A percentile compares a stretch with the other conserved stretches of the same genome.
Evolutionary conservation across 1,140 invertebrate species (phyloP).

Genomic region (Cataglyphis hispanica): DNA sequence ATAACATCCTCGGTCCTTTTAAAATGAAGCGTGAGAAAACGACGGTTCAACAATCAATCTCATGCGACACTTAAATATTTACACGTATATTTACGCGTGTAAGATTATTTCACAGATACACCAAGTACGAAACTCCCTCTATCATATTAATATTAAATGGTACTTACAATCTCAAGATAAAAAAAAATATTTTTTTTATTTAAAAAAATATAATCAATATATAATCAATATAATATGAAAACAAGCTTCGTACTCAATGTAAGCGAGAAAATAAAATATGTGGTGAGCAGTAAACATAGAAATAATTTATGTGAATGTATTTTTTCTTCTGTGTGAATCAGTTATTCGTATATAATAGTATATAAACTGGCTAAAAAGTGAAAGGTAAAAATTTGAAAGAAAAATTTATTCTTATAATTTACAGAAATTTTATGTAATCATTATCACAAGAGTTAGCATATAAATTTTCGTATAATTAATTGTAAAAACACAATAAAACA

Average conservation of each 20-base stretch:
- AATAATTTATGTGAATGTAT: slow-evolving; percentile 33
- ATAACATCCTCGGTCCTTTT: slow-evolving; percentile 71
- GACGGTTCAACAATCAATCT: slow-evolving; percentile 80
- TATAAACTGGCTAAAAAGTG: neutral
- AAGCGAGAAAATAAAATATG: slow-evolving; percentile 25
- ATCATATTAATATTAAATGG: neutral
- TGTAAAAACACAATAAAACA: slow-evolving; percentile 19
- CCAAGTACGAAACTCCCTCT: slow-evolving; percentile 40
- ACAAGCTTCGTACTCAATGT: slow-evolving; percentile 54
- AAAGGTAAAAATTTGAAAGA: neutral
- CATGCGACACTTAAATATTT: slow-evolving; percentile 86
- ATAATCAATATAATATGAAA: neutral
- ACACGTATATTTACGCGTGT: slow-evolving; percentile 79
- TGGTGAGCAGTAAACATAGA: slow-evolving; percentile 50
- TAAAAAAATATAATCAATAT: slow-evolving; percentile 10
- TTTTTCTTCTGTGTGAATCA: slow-evolving; percentile 14
- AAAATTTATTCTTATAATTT: slow-evolving; percentile 9
- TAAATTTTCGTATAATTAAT: slow-evolving; percentile 34
- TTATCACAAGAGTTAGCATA: slow-evolving; percentile 41
- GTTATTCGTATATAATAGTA: slow-evolving; percentile 4
- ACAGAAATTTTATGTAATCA: neutral
- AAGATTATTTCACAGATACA: slow-evolving; percentile 58
- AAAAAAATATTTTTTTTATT: slow-evolving; percentile 19
- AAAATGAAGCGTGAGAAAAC: slow-evolving; percentile 76
- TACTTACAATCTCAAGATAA: neutral